Evolutionary conservation across 2,113 vertebrate genomes (phyloP).

Genomic region (Neodon shergylaensis): DNA sequence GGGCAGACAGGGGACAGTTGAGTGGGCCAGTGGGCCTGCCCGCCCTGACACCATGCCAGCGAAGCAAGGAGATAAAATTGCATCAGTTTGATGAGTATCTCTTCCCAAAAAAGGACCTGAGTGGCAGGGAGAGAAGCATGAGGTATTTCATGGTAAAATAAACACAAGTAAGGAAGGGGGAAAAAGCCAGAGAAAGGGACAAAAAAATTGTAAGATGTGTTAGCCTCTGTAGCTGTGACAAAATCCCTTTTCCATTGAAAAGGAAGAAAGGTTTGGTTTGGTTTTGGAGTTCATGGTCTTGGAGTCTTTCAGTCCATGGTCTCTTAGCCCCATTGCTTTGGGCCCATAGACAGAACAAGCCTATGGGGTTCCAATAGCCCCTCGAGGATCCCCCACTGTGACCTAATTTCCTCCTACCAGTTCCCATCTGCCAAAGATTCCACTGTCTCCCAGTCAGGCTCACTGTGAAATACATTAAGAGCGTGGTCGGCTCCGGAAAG

Average conservation of each 20-base stretch:
- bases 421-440: neutral
- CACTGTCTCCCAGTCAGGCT: neutral
- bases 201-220: neutral
- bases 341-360: neutral
- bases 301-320: neutral
- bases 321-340: neutral
- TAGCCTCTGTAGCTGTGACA: neutral
- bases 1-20: neutral
- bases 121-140: neutral
- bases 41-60: too few relatives aligned
- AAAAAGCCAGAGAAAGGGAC: neutral
- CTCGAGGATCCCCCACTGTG: neutral
- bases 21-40: neutral
- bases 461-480: neutral
- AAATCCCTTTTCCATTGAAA: neutral
- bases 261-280: neutral
- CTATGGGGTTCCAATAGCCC: neutral
- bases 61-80: neutral
- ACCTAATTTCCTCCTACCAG: neutral
- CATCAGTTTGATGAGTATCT: neutral
- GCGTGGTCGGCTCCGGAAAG: neutral
- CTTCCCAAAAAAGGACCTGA: neutral
- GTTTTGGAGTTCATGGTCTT: neutral
- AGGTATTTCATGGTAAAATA: conserved; percentile 1
- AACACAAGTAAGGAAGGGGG: neutral